Evolutionary conservation across 2,113 vertebrate genomes (phyloP).

Genomic region (Limanda limanda): DNA sequence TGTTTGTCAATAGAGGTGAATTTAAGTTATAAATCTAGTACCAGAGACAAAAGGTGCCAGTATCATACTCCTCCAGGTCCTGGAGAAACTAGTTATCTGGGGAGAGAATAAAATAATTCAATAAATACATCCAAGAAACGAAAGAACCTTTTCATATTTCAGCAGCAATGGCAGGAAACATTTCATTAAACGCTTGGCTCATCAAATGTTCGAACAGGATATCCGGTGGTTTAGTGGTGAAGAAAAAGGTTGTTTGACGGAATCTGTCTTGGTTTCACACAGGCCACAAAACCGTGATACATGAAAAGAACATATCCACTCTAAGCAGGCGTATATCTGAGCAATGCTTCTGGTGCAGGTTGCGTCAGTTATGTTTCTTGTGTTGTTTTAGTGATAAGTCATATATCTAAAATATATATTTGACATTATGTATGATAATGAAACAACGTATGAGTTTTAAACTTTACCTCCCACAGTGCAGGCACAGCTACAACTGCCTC

Average conservation of each 20-base stretch:
- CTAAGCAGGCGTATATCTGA: background rate
- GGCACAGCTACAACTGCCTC: constrained; percentile 84
- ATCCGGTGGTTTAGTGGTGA: background rate
- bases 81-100: constrained; percentile 81
- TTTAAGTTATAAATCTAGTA: constrained; percentile 53
- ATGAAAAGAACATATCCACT: background rate
- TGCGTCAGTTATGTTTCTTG: no score
- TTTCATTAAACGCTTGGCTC: background rate
- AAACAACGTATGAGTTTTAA: background rate
- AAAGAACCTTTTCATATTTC: background rate
- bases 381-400: no score
- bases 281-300: no score
- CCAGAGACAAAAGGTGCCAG: constrained; percentile 91
- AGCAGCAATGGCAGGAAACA: background rate
- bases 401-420: background rate
- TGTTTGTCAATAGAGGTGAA: background rate
- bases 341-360: background rate
- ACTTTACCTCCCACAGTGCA: constrained; percentile 90
- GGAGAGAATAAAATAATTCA: background rate
- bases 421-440: background rate
- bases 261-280: background rate
- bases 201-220: background rate
- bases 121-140: background rate
- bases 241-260: no score
- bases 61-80: constrained; percentile 88